Evolutionary conservation across 2,797 vertebrate species (phyloP).

Genomic region (Esox masquinongy): DNA sequence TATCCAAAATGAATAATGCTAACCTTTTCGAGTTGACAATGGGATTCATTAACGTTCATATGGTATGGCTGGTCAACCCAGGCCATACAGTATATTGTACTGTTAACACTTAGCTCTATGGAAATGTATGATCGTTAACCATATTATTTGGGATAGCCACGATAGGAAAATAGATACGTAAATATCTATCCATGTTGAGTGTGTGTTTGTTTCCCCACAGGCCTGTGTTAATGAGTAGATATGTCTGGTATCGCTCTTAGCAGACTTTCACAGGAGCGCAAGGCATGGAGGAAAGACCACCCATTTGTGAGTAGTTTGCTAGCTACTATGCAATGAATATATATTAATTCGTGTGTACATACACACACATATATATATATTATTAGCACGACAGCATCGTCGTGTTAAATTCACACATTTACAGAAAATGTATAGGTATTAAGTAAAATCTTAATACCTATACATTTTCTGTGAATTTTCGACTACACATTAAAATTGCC

Average conservation of each 20-base stretch:
- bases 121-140: too few species aligned
- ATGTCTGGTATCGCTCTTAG: constrained; percentile 80
- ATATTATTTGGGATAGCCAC: background rate
- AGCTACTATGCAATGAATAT: background rate
- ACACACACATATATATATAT: too few species aligned
- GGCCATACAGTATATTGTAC: too few species aligned
- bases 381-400: too few species aligned
- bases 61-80: too few species aligned
- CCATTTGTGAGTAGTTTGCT: constrained; percentile 67
- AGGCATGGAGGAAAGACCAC: constrained; percentile 79
- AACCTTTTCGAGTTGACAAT: background rate
- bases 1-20: background rate
- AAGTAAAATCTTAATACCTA: too few species aligned
- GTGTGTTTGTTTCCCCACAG: constrained; percentile 55
- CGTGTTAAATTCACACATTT: too few species aligned
- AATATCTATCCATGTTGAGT: background rate
- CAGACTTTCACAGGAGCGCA: constrained; percentile 78
- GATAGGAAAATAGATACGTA: background rate
- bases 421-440: too few species aligned
- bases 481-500: too few species aligned
- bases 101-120: too few species aligned
- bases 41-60: background rate
- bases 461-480: too few species aligned
- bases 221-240: constrained; percentile 75
- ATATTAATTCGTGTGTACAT: too few species aligned